Base-by-base conservation (phyloP, 2,797 vertebrate species). In the Monodelphis domestica region DNA sequence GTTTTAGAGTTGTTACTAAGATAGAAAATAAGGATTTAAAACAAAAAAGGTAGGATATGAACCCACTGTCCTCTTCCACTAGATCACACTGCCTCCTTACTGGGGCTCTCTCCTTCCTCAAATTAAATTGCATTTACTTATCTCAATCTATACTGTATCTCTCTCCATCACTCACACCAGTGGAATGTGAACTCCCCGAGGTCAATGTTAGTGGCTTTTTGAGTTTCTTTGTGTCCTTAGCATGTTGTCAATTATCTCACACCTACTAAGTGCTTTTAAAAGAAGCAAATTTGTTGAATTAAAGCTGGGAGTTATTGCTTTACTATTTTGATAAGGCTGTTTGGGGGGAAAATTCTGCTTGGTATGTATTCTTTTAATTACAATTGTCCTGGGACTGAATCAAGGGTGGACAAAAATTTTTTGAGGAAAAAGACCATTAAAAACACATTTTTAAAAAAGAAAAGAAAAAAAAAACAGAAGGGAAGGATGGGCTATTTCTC, bases 381-480 rank as follows among this genome's bases (percentile, higher is more conserved):
- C 28, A 54, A 52, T 50, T 84, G 15, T 91, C 30, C 91, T n/a
- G 14, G 26, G 54, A 56, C 12, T 29, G 30, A 26, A 52, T n/a
- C 53, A 28, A 89, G 54, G 51, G 70, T 38, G n/a, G 5, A 87
- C 26, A 78, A 51, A n/a, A n/a, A 88, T 54, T 33, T 88, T 54
- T 28, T 88, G 7, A 54, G 53, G 53, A 63, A 45, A 10, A 63
- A 54, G 3, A 1, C 50, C 30, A 15, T 26, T 59, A 55, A 45
- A 54, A 54, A 53, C 84, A 12, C 24, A n/a, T 0, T 55, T n/a
- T n/a, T 17, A 24, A 84, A 87, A 50, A 24, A 28, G 50, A 33
- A 56, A 50, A 56, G 57, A 57, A 59, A 90, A 51, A 7, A 96
- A 96, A 90, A 91, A 54, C 53, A 21, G 56, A 94, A 95, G 54